Base-by-base conservation (phyloP, 2,113 vertebrate genomes). In the Pelvicachromis taeniatus region DNA sequence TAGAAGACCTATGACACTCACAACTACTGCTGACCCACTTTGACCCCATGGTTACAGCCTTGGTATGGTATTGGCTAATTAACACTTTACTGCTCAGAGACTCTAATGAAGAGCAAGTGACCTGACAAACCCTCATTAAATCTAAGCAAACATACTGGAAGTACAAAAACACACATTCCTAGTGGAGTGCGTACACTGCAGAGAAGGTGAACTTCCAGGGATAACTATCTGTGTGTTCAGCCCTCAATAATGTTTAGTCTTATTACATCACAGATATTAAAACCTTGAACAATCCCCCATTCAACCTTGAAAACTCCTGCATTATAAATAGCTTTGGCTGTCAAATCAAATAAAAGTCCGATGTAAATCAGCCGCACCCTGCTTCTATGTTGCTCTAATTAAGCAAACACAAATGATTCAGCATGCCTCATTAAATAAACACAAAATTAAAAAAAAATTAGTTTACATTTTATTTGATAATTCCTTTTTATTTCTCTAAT, bases 331-430 rank as follows among this genome's bases (percentile, higher is more conserved):
- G 21, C 9, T 31, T 42, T 33, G 82, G 8, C 53, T 73, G 82
- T 89, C 87, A 83, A 80, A 82, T 45, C 48, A 75, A 87, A 86
- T 89, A 13, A 61, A 48, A 77, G 56, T 86, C 85, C 53, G n/a
- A 58, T 1, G 38, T 13, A 52, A 79, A 70, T 85, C 52, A 9
- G 19, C 7, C 1, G 78, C 9, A 54, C 53, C 42, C n/a, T 53
- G 78, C 26, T 63, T 14, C 8, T 55, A 14, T 79, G 68, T 53
- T 77, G 35, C 61, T 83, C 65, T 85, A 86, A 87, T 87, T 73
- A 90, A 65, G 68, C 26, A 11, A 77, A 84, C 55, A 83, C 10
- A 83, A 80, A 55, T 52, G 16, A 68, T 55, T 75, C 3, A 3
- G 63, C 40, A 29, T 21, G 21, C 17, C 23, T 82, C 11, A 21